Evolutionary conservation across 2,797 vertebrate species (phyloP).

Genomic region (Hemitrygon akajei): DNA sequence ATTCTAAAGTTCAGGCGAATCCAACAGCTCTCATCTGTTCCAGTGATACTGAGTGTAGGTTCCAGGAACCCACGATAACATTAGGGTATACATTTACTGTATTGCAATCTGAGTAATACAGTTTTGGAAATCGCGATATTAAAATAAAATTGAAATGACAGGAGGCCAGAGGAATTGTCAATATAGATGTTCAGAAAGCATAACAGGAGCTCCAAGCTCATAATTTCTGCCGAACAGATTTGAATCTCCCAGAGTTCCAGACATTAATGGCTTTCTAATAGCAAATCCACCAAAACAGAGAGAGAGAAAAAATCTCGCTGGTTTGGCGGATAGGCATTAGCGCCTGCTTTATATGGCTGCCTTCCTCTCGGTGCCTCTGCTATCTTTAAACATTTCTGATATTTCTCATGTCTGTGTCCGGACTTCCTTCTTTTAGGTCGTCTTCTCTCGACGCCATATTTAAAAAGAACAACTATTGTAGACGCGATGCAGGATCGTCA

Average conservation of each 20-base stretch:
- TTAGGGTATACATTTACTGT: neutral
- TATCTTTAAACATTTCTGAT: neutral
- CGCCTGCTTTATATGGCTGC: neutral
- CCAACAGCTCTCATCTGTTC: neutral
- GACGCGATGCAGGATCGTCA: neutral
- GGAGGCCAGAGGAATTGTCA: neutral
- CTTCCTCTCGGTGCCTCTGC: neutral
- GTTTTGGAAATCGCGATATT: neutral
- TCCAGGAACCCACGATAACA: neutral
- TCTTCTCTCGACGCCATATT: neutral
- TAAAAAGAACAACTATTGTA: neutral
- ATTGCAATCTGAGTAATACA: neutral
- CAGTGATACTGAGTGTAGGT: neutral
- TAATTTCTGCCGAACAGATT: neutral
- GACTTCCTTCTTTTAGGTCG: neutral
- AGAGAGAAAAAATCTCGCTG: neutral
- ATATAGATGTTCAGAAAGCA: neutral
- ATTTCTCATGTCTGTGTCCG: neutral
- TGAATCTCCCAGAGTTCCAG: neutral
- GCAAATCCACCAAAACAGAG: neutral
- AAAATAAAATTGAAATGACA: neutral
- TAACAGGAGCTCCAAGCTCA: neutral
- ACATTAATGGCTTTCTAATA: neutral
- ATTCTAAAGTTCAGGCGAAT: no score
- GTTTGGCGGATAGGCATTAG: no score